Evolutionary conservation across 2,797 vertebrate species (phyloP), one percentile per base, ranked within the genome.

Genomic region (Rhincodon typus): DNA sequence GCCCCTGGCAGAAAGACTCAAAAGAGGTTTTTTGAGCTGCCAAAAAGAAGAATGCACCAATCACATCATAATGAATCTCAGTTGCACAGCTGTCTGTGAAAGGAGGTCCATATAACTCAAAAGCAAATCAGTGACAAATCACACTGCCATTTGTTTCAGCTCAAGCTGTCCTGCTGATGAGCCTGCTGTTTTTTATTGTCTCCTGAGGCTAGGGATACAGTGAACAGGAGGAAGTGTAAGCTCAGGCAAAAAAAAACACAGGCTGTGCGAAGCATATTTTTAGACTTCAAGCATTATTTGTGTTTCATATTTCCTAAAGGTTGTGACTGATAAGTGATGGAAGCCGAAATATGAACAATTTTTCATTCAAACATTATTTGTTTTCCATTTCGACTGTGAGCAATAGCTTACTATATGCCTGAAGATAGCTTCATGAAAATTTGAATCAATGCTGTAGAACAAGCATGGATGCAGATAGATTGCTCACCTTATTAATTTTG

Each of bases 21-120:
- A 96, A 96, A 95, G 97, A 96, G 84, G 96, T 96, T 96, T 96
- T 96, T 96, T 95, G 96, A 96, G 96, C 97, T 96, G 97, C 97
- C 97, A 96, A 96, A 86, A 96, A 96, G 96, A 97, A 96, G 96
- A 96, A 97, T 94, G 96, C 96, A 96, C 96, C 96, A 96, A 95
- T 95, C 94, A 94, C 95, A 96, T 94, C 57, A 96, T 97, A 96
- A 97, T 97, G 96, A 96, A 97, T 96, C 95, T 96, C 95, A 96
- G 95, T 96, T 97, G 96, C 96, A 96, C 66, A 96, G 67, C 19
- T 95, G 25, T 25, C 95, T 96, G 34, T 90, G 72, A 96, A 79
- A 87, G 96, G 96, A 46, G 46, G 19, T 62, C 70, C 96, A 96
- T 70, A 88, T 95, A 69, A 96, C 70, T 95, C 94, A 95, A 95